Evolutionary conservation across 2,888 invertebrate genomes (phyloP), one percentile per base, ranked within the genome.

Genomic region (Chrysomela aeneicollis): DNA sequence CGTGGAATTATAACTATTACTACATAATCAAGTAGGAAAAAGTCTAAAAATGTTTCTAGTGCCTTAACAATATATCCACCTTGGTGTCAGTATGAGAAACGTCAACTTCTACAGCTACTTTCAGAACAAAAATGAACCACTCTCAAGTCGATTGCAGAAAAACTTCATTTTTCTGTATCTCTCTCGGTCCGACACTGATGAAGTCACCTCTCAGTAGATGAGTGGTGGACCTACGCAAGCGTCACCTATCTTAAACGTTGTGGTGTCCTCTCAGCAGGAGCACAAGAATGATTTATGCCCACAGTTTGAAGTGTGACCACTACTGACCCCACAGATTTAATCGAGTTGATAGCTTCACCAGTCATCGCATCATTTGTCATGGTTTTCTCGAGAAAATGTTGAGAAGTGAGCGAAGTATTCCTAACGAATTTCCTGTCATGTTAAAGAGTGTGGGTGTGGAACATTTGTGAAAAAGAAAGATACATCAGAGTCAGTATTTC

Each of bases 271-370:
- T 3, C 42, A 42, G 42, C 42, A 6, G 42, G 42, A 42, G 42
- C 42, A 42, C 9, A 42, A 35, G 1, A 42, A 15, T 42, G 42
- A 42, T 42, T 42, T 42, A 42, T 42, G 42, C 15, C 42, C 42
- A n/a, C 10, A 15, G 42, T 10, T 42, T 6, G 42, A 15, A 42
- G 42, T 42, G 42, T 42, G 42, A 42, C 42, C 42, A 42, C 42
- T 15, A 42, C 42, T 42, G 42, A 42, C 42, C 42, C 42, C 42
- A 42, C 42, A 42, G 42, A 42, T 42, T 42, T 42, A 42, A 42
- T 42, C 42, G 42, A 42, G 15, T 42, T 42, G 42, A 42, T 42
- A 42, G 42, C 42, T 42, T 42, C 42, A 42, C 42, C 42, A 42
- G 42, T 42, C 42, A 42, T 1, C 42, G 15, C 42, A 15, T 42